Conservation (phyloP, 2,888 invertebrate genomes). For the Cistogaster globosa region DNA sequence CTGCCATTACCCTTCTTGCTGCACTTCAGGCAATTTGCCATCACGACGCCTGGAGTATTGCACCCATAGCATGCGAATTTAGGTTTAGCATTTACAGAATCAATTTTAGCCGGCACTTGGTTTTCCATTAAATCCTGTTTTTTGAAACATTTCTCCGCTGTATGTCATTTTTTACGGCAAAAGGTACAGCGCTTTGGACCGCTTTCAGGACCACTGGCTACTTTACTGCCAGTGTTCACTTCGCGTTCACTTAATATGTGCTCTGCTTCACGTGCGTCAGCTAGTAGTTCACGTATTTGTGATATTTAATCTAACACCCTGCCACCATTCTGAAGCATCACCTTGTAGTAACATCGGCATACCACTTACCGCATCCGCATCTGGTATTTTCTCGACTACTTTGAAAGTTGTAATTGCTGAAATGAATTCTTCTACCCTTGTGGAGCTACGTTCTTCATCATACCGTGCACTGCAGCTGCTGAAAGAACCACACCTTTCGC, state of each 20-base stretch:
- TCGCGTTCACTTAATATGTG: constrained; percentile 30
- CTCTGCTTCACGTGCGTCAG: too few relatives aligned
- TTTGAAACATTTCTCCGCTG: constrained; percentile 36
- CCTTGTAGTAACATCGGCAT: too few relatives aligned
- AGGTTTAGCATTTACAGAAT: constrained; percentile 17
- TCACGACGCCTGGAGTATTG: constrained; percentile 46
- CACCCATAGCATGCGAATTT: constrained; percentile 62
- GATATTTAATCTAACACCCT: too few relatives aligned
- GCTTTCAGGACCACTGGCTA: constrained; percentile 27
- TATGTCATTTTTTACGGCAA: constrained; percentile 43
- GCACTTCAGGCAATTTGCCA: constrained; percentile 55
- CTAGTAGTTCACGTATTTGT: too few relatives aligned
- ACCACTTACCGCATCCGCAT: too few relatives aligned
- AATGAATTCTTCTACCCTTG: too few relatives aligned
- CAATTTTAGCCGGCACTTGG: background rate
- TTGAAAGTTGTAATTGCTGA: too few relatives aligned
- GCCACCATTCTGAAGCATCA: too few relatives aligned
- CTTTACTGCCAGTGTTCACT: constrained; percentile 21
- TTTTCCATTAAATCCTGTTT: background rate
- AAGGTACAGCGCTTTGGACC: constrained; percentile 39
- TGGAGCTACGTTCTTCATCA: too few relatives aligned
- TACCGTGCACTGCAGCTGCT: too few relatives aligned
- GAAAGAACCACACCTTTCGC: too few relatives aligned
- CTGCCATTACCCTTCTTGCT: constrained; percentile 16
- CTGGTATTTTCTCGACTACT: too few relatives aligned